Evolutionary conservation across 2,888 invertebrate genomes (phyloP).

Genomic region (Eudasyphora cyanicolor): DNA sequence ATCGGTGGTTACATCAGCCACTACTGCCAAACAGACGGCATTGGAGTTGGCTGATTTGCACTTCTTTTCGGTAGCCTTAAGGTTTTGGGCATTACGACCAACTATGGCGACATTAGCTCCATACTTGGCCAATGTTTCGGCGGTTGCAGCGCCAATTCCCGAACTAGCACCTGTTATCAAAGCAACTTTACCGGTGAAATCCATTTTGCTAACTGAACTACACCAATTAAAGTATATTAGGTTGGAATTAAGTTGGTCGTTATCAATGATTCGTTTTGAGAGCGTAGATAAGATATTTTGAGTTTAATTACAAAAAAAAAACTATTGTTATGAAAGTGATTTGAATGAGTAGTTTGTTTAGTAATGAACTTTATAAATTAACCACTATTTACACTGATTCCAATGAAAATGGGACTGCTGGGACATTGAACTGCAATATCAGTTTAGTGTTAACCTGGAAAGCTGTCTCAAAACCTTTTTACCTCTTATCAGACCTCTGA

Average conservation of each 20-base stretch:
- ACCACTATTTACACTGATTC: too few species aligned
- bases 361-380: too few species aligned
- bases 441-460: too few species aligned
- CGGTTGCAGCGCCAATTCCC: conserved; percentile 88
- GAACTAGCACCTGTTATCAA: conserved; percentile 87
- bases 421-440: too few species aligned
- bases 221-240: neutral
- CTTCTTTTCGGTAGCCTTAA: conserved; percentile 83
- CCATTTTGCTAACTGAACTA: conserved; percentile 69
- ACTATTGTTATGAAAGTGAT: too few species aligned
- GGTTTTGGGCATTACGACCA: conserved; percentile 86
- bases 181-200: conserved; percentile 80
- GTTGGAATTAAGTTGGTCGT: neutral
- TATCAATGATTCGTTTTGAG: neutral
- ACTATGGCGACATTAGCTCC: conserved; percentile 84
- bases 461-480: too few species aligned
- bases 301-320: too few species aligned
- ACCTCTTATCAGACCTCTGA: too few species aligned
- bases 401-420: too few species aligned
- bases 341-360: too few species aligned
- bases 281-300: neutral
- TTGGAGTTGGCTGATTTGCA: conserved; percentile 80
- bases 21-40: conserved; percentile 81
- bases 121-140: conserved; percentile 84
- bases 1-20: conserved; percentile 84